Percentiles rank a stretch among this genome's conserved stretches.
Evolutionary conservation across 1,140 invertebrate genomes (phyloP).

Genomic region (Battus philenor): DNA sequence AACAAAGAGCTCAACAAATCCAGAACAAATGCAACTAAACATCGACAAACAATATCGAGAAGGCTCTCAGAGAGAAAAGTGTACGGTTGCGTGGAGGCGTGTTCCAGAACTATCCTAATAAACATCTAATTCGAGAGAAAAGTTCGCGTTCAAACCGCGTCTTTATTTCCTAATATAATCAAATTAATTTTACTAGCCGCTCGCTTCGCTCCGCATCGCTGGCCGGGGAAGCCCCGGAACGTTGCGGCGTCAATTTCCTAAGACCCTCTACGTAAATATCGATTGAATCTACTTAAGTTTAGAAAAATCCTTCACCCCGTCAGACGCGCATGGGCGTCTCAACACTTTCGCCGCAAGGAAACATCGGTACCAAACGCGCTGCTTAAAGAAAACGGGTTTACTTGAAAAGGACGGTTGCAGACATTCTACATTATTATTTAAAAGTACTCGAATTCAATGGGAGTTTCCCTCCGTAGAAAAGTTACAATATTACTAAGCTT

Average conservation of each 20-base stretch:
- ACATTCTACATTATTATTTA: no score
- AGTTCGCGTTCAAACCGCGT: constrained; percentile 25
- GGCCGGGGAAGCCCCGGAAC: constrained; percentile 18
- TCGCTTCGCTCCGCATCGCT: background rate
- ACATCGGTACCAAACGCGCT: no score
- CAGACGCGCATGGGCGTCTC: no score
- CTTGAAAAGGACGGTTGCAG: no score
- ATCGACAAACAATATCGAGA: constrained; percentile 21
- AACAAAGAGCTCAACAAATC: no score
- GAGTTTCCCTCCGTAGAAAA: no score
- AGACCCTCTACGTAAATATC: constrained; percentile 50
- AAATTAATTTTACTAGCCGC: constrained; percentile 35
- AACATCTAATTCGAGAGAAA: constrained; percentile 37
- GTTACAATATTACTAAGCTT: no score
- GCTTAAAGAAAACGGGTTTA: no score
- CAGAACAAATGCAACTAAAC: constrained; percentile 30
- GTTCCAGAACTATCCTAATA: constrained; percentile 44
- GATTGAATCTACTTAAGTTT: constrained; percentile 58
- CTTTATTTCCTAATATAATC: constrained; percentile 37
- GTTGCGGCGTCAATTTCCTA: constrained; percentile 46
- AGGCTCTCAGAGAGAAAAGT: constrained; percentile 2
- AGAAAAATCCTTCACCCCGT: constrained; percentile 18
- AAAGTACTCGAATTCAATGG: no score
- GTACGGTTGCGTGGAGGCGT: constrained; percentile 38
- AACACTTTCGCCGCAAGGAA: no score